phyloP scores from a whole-genome alignment of 2,113 vertebrate genomes.

The Polypterus bichir region DNA sequence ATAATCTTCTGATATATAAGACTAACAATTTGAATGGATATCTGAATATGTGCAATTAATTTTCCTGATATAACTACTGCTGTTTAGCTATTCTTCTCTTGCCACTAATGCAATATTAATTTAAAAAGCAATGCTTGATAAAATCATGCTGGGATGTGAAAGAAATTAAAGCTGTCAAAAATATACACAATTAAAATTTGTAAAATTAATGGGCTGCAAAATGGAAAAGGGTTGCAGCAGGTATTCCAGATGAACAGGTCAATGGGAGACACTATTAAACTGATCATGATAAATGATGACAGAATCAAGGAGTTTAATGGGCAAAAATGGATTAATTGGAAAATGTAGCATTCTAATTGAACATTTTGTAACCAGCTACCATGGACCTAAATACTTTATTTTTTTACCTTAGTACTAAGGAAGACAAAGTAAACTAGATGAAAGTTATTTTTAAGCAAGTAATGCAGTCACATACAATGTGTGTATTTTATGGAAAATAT shows the following conservation, averaged over 20 bases:
- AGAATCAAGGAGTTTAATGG: conserved; percentile 34
- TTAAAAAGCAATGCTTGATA: conserved; percentile 28
- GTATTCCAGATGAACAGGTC: conserved; percentile 61
- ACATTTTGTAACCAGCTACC: conserved; percentile 25
- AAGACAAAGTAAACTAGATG: no score
- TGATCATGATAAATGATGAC: conserved; percentile 63
- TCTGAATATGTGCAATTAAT: not conserved
- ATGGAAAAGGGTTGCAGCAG: conserved; percentile 50
- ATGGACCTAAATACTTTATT: conserved; percentile 24
- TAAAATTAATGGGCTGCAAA: conserved; percentile 73
- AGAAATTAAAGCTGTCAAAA: conserved; percentile 69
- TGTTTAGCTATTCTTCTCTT: conserved; percentile 18
- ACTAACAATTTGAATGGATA: no score
- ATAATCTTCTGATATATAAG: no score
- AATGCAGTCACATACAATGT: no score
- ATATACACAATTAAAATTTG: conserved; percentile 59
- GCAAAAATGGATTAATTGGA: conserved; percentile 40
- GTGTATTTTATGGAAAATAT: no score
- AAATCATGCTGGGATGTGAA: conserved; percentile 25
- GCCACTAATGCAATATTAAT: conserved; percentile 19
- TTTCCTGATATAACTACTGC: conserved; percentile 1
- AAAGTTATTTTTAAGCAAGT: no score
- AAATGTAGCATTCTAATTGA: conserved; percentile 34
- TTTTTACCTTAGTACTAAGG: no score
- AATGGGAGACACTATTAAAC: conserved; percentile 58